Evolutionary conservation across 2,888 invertebrate species (phyloP).

Genomic region (Latrodectus elegans): DNA sequence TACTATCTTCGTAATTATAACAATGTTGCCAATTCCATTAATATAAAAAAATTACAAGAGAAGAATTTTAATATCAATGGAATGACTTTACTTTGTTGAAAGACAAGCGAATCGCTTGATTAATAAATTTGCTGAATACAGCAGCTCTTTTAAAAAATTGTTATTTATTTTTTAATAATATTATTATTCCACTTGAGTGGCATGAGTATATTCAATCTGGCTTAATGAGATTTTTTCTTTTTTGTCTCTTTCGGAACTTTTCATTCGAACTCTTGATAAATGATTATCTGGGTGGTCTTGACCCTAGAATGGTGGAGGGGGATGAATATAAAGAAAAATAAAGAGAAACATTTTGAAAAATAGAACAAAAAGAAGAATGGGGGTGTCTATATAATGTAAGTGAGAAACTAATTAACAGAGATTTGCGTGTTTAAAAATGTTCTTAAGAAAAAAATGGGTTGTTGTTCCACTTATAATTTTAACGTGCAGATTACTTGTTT

Average conservation of each 20-base stretch:
- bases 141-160: slow-evolving; percentile 27
- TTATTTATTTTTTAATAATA: slow-evolving; percentile 59
- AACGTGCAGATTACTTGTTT: neutral
- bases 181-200: slow-evolving; percentile 37
- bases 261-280: slow-evolving; percentile 49
- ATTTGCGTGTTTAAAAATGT: slow-evolving; percentile 40
- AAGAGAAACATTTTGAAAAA: slow-evolving; percentile 8
- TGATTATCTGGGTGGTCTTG: slow-evolving; percentile 63
- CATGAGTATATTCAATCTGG: slow-evolving; percentile 37
- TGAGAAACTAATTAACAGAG: slow-evolving; percentile 64
- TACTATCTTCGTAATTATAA: too few relatives aligned
- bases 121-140: slow-evolving; percentile 63
- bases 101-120: slow-evolving; percentile 60
- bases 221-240: slow-evolving; percentile 62
- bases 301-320: neutral
- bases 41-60: too few relatives aligned
- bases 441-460: neutral
- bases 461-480: neutral
- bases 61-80: neutral
- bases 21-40: too few relatives aligned
- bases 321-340: neutral
- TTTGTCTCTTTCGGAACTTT: slow-evolving; percentile 15
- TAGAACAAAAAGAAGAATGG: slow-evolving; percentile 15
- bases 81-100: slow-evolving; percentile 39
- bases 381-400: slow-evolving; percentile 42